Conservation (phyloP, 2,113 vertebrate species). For the Ivindomyrus marchei region DNA sequence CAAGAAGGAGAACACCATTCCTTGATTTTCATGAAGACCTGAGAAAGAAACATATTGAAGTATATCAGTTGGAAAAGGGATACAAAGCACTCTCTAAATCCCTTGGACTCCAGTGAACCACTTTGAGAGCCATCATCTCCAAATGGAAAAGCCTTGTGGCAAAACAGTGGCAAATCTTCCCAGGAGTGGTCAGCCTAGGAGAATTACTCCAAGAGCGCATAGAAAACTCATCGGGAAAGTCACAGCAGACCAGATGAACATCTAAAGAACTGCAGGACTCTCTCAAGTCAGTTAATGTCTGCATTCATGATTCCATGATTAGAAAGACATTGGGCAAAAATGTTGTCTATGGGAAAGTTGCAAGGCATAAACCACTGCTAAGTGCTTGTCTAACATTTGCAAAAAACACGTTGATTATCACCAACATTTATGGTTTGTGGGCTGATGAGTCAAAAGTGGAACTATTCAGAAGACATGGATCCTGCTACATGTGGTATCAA, state of each 20-base stretch:
- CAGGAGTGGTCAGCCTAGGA: background rate
- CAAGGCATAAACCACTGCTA: background rate
- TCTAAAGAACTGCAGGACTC: background rate
- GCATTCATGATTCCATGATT: background rate
- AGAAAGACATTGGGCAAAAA: background rate
- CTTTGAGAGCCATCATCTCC: background rate
- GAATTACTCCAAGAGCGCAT: background rate
- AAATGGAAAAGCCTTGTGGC: background rate
- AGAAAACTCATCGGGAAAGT: background rate
- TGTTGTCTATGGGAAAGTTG: background rate
- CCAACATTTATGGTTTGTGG: background rate
- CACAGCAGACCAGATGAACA: background rate
- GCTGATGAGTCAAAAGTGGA: background rate
- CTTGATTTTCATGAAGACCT: background rate
- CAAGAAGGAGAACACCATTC: background rate
- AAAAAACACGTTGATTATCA: background rate
- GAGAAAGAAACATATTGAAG: background rate
- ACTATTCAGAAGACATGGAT: background rate
- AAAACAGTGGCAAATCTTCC: background rate
- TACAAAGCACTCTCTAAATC: background rate
- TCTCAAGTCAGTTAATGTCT: background rate
- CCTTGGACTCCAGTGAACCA: background rate
- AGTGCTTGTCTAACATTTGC: background rate
- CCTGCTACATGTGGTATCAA: background rate
- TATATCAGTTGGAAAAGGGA: background rate